phyloP scores from a whole-genome alignment of 2,888 invertebrate genomes.

The Cheilosia grossa region DNA sequence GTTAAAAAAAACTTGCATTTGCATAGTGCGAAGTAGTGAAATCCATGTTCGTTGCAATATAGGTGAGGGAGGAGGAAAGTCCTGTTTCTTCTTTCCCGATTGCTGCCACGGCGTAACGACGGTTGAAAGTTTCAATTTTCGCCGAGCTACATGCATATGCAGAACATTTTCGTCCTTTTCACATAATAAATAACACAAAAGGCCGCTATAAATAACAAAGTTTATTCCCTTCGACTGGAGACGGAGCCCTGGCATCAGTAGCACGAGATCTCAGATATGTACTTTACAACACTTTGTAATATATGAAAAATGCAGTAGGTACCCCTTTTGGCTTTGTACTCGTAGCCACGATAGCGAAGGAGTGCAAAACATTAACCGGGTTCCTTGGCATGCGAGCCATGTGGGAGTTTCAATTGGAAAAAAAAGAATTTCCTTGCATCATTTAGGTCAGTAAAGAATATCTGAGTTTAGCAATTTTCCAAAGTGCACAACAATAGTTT shows the following conservation, averaged over 20 bases:
- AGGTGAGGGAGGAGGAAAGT: conserved; percentile 9
- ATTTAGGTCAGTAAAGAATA: no score
- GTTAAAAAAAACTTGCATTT: conserved; percentile 59
- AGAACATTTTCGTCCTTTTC: conserved; percentile 14
- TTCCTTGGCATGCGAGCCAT: conserved; percentile 11
- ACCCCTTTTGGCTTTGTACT: background rate
- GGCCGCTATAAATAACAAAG: conserved; percentile 53
- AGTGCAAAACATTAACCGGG: background rate
- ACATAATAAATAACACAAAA: conserved; percentile 50
- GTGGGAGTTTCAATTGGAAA: conserved; percentile 7
- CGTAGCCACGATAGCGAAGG: conserved; percentile 2
- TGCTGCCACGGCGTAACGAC: conserved; percentile 7
- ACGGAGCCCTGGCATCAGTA: conserved; percentile 7
- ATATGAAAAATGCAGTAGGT: background rate
- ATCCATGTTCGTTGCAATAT: conserved; percentile 15
- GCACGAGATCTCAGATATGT: conserved; percentile 23
- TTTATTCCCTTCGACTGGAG: conserved; percentile 41
- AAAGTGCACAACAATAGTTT: no score
- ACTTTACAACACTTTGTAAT: conserved; percentile 4
- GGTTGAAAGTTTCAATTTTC: conserved; percentile 23
- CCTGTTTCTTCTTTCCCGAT: background rate
- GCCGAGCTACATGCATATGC: background rate
- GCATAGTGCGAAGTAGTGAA: conserved; percentile 36
- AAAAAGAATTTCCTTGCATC: no score
- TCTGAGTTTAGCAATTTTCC: no score